Evolutionary conservation across 2,797 vertebrate genomes (phyloP).

Genomic region (Typhlichthys subterraneus): DNA sequence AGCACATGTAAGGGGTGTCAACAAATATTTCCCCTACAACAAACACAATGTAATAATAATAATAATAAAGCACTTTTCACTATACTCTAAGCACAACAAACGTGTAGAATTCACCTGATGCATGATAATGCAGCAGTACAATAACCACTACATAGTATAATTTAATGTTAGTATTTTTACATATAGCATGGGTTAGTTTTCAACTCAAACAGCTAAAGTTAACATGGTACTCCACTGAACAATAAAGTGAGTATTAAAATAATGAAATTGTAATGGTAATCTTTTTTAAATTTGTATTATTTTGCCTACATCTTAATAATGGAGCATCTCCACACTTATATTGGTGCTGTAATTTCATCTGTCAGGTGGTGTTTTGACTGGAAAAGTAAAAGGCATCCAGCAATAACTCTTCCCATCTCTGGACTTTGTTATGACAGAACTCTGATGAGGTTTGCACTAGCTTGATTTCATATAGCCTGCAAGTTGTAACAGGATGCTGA

Average conservation of each 20-base stretch:
- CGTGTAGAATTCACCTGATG: too few relatives aligned
- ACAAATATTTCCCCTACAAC: neutral
- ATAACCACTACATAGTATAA: neutral
- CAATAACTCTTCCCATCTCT: conserved; percentile 8
- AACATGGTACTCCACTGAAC: neutral
- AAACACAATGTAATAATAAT: too few relatives aligned
- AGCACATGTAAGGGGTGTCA: neutral
- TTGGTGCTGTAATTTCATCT: conserved; percentile 8
- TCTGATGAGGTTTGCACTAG: conserved; percentile 37
- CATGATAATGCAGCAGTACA: too few relatives aligned
- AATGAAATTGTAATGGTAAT: neutral
- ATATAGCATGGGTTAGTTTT: neutral
- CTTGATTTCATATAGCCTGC: conserved; percentile 37
- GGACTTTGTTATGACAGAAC: conserved; percentile 47
- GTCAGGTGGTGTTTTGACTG: conserved; percentile 15
- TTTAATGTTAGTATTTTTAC: neutral
- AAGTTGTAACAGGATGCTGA: conserved; percentile 47
- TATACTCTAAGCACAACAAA: too few relatives aligned
- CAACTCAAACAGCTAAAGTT: neutral
- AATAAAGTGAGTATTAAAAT: neutral
- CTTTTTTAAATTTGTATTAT: neutral
- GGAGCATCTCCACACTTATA: neutral
- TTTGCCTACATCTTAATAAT: neutral
- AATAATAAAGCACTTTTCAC: too few relatives aligned
- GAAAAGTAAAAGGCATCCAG: conserved; percentile 19